Base-by-base conservation (phyloP, 1,140 invertebrate species). In the Sycophaga agraensis region DNA sequence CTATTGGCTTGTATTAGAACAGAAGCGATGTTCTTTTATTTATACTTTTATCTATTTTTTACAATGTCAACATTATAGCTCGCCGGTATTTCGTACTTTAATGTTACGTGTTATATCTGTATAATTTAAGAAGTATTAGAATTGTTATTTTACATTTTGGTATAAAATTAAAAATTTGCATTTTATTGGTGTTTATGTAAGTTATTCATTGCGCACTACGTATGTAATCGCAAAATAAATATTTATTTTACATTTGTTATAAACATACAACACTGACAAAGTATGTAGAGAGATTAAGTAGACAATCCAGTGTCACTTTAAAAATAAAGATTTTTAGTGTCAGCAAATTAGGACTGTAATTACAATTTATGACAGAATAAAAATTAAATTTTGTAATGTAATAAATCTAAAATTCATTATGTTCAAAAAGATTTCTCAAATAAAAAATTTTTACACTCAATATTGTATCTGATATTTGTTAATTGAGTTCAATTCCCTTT, bases 121-220 rank as follows among this genome's bases (percentile, higher is more conserved):
- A 46, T 35, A 17, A 16, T 22, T 43, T 46, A 7, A 31, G 21
- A 43, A 43, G 12, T 58, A 24, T 46, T 1, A 35, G 3, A 19
- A 24, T 42, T 14, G 2, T 51, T 21, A 53, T 53, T 37, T 45
- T 48, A 48, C n/a, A 37, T 19, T 4, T 37, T 26, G 0, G 16
- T 45, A 60, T 45, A 53, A 60, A 53, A 60, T 45, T 35, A 28
- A 49, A 48, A 58, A 28, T 49, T 24, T 49, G 14, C 6, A 14
- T 17, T 28, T 48, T 46, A 28, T 54, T 43, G 51, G 39, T 43
- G 39, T 54, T 54, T 28, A 14, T n/a, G n/a, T n/a, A n/a, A n/a
- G n/a, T n/a, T n/a, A n/a, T n/a, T n/a, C n/a, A 54, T 43, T 54
- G 51, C 31, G 16, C 14, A 54, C 37, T 26, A 56, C 4, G n/a